Conservation (phyloP, 92 coral and sea anemone species). For the Galaxea fascicularis region DNA sequence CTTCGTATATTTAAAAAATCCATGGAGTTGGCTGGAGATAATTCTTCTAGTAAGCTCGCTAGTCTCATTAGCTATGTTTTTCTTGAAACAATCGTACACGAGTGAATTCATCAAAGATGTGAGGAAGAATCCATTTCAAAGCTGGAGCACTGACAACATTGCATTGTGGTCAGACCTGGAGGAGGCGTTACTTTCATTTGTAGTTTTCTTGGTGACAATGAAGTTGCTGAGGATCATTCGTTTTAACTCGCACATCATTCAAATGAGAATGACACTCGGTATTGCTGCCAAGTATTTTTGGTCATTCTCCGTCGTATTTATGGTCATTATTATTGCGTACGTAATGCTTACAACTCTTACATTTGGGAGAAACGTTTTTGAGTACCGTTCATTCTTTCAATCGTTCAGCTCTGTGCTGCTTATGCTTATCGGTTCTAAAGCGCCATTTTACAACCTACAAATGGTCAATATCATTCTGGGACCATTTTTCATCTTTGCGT, state of each 20-base stretch:
- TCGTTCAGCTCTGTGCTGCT: constrained; percentile 75
- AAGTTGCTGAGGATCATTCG: constrained; percentile 80
- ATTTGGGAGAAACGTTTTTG: constrained; percentile 68
- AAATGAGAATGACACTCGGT: constrained; percentile 73
- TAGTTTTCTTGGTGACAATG: constrained; percentile 80
- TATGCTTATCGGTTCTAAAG: constrained; percentile 83
- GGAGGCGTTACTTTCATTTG: constrained; percentile 73
- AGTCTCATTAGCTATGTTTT: constrained; percentile 77
- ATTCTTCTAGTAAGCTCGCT: constrained; percentile 69
- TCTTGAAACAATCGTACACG: constrained; percentile 81
- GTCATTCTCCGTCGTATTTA: constrained; percentile 78
- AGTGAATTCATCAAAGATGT: constrained; percentile 75
- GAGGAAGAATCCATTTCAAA: constrained; percentile 81
- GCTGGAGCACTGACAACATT: constrained; percentile 83
- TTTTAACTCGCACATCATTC: constrained; percentile 77
- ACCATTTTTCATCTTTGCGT: constrained; percentile 77
- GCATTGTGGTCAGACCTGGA: constrained; percentile 88
- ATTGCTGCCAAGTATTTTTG: constrained; percentile 71
- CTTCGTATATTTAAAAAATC: constrained; percentile 52
- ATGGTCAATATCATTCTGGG: constrained; percentile 65
- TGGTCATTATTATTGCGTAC: constrained; percentile 72
- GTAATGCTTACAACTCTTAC: constrained; percentile 76
- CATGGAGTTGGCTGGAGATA: constrained; percentile 88
- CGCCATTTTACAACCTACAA: constrained; percentile 75
- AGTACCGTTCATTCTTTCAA: constrained; percentile 76